Evolutionary conservation across 2,797 vertebrate genomes (phyloP), one percentile per base, ranked within the genome.

Genomic region (Acanthurus leucopareius): DNA sequence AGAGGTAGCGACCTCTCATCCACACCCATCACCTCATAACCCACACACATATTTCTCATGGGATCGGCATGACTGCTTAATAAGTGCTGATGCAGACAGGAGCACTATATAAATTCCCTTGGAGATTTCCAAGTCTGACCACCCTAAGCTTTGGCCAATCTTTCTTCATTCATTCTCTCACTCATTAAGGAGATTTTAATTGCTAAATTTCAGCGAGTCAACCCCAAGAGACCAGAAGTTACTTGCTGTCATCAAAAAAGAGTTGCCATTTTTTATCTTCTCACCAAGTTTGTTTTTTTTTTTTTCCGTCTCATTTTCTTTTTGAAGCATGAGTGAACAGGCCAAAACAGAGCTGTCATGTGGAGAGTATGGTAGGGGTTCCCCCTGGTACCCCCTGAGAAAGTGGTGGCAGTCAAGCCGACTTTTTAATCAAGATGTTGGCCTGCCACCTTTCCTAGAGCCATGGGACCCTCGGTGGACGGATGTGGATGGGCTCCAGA

Each of bases 31-130:
- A 91, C 90, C 86, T 72, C 85, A 81, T 87, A 66, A 66, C 83
- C 85, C 70, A 89, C 90, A 90, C 80, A 80, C 71, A 85, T 89
- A 85, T 89, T 57, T 88, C 88, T 84, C 85, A 89, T 88, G 85
- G 87, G 88, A 85, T 86, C 68, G 92, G 78, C 61, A 88, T 90
- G 79, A 89, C 68, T 60, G 88, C 82, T 89, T 89, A 85, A 88
- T 92, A 91, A 85, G 92, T 91, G 93, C 88, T 87, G 90, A 88
- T 86, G 79, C 62, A 85, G 78, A 84, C 66, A 69, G 63, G n/a
- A 42, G 69, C 74, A 4, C 73, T 93, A 94, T 95, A 95, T 94
- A 96, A 95, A 91, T 69, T 60, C 74, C 22, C 22, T 60, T 32
- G 0, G 83, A 84, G 84, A 72, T 62, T 28, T 69, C 73, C 77